These are phyloP conservation scores for Batillaria attramentaria DNA, from an alignment of 1,140 invertebrate genomes.

Conservation along the genomic window DNA sequence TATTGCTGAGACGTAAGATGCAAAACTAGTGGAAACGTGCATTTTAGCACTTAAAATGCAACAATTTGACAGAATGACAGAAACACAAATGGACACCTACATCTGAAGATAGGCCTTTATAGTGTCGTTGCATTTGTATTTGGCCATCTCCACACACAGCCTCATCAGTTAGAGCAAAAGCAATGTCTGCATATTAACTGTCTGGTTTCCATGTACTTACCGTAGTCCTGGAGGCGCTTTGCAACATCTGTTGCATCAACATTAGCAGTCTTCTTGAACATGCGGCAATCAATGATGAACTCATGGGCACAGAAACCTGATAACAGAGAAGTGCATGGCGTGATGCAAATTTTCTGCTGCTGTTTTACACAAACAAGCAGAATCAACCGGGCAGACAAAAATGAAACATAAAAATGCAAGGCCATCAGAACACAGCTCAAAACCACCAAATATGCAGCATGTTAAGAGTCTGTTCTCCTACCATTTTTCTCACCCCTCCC, in stretches of 20 bases:
- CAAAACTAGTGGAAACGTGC: too few relatives aligned
- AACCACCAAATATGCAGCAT: neutral
- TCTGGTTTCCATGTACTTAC: conserved; percentile 70
- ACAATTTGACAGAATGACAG: too few relatives aligned
- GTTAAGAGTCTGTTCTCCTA: too few relatives aligned
- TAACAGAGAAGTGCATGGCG: conserved; percentile 30
- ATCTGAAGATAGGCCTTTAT: too few relatives aligned
- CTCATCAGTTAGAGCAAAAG: too few relatives aligned
- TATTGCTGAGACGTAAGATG: too few relatives aligned
- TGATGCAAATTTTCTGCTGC: neutral
- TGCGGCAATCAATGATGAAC: conserved; percentile 96
- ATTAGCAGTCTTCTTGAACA: conserved; percentile 94
- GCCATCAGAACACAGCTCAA: neutral
- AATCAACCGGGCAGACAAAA: conserved; percentile 7
- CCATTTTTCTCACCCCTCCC: too few relatives aligned
- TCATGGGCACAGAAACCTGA: conserved; percentile 91
- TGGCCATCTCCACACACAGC: too few relatives aligned
- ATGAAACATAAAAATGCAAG: too few relatives aligned
- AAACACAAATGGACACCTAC: too few relatives aligned
- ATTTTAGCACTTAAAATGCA: too few relatives aligned
- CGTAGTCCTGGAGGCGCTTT: conserved; percentile 98
- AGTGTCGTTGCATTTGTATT: too few relatives aligned
- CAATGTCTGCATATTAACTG: neutral
- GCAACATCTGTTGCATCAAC: conserved; percentile 98
- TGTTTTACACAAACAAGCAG: neutral